These are phyloP conservation scores for Heterodera filipjevi DNA, from an alignment of 2,888 invertebrate genomes.

Conservation along the genomic window DNA sequence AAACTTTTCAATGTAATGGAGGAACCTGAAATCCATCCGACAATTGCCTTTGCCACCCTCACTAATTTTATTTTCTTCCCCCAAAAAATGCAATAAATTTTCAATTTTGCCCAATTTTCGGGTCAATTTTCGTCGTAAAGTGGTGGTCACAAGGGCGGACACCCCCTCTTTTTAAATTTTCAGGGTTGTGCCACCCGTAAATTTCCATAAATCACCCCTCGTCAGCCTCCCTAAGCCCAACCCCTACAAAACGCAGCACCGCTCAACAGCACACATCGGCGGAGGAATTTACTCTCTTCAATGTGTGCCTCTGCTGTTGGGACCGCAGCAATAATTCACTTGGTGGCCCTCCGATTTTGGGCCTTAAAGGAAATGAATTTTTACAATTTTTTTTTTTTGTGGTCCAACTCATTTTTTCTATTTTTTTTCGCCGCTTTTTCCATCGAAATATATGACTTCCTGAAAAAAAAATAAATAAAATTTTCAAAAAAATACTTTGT, in stretches of 20 bases:
- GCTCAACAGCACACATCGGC: neutral
- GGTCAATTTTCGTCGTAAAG: conserved; percentile 5
- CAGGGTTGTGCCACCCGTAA: neutral
- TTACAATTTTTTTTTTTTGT: neutral
- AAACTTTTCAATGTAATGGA: too few relatives aligned
- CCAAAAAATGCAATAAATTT: neutral
- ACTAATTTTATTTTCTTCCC: conserved; percentile 3
- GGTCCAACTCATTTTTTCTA: neutral
- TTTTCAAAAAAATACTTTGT: too few relatives aligned
- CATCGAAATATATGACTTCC: too few relatives aligned
- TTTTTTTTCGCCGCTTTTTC: neutral
- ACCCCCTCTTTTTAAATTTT: neutral
- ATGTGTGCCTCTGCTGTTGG: too few relatives aligned
- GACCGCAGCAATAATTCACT: neutral
- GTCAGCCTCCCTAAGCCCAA: neutral
- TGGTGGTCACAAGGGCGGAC: neutral
- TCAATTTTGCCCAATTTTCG: neutral
- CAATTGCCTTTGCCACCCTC: neutral
- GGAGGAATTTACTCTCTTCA: neutral
- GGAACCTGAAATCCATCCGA: too few relatives aligned
- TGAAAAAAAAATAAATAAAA: too few relatives aligned
- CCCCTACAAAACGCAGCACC: neutral
- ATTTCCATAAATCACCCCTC: conserved; percentile 9
- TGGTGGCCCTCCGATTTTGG: neutral
- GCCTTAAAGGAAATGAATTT: neutral